Conservation (phyloP, 2,797 vertebrate genomes). For the Anableps anableps region DNA sequence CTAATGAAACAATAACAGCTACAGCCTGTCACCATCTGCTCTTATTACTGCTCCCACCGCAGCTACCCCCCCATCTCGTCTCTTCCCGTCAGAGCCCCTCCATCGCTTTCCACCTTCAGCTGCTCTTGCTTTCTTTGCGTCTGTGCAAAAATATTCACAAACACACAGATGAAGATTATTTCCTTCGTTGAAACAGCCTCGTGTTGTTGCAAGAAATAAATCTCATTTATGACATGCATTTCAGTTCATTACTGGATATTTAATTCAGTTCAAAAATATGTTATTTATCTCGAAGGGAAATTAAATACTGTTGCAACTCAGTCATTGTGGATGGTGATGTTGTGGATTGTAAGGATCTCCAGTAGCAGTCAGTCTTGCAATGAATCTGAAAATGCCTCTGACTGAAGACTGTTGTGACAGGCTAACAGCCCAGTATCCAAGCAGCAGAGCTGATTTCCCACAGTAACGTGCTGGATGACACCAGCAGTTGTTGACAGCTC, state of each 20-base stretch:
- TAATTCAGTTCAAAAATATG: neutral
- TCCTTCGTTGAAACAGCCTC: constrained; percentile 28
- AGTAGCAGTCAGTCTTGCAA: neutral
- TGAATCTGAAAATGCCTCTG: neutral
- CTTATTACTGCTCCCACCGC: constrained; percentile 48
- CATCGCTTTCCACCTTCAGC: constrained; percentile 19
- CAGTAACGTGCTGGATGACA: neutral
- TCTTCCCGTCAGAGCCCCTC: constrained; percentile 13
- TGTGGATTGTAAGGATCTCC: neutral
- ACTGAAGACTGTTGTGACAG: neutral
- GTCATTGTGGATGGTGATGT: neutral
- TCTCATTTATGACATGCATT: neutral
- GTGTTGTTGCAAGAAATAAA: constrained; percentile 17
- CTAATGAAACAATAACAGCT: constrained; percentile 76
- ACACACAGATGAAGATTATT: constrained; percentile 19
- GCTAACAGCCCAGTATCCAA: neutral
- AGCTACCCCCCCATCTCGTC: constrained; percentile 28
- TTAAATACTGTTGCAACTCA: neutral
- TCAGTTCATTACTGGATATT: neutral
- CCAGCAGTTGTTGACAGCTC: neutral
- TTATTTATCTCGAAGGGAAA: neutral
- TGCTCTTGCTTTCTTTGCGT: constrained; percentile 30
- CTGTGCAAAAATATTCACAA: constrained; percentile 12
- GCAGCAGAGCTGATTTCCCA: neutral
- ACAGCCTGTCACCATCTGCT: constrained; percentile 73